Percentiles rank a stretch among this genome's conserved stretches.
Evolutionary conservation across 1,140 invertebrate species (phyloP).

Genomic region (Dufourea novaeangliae): DNA sequence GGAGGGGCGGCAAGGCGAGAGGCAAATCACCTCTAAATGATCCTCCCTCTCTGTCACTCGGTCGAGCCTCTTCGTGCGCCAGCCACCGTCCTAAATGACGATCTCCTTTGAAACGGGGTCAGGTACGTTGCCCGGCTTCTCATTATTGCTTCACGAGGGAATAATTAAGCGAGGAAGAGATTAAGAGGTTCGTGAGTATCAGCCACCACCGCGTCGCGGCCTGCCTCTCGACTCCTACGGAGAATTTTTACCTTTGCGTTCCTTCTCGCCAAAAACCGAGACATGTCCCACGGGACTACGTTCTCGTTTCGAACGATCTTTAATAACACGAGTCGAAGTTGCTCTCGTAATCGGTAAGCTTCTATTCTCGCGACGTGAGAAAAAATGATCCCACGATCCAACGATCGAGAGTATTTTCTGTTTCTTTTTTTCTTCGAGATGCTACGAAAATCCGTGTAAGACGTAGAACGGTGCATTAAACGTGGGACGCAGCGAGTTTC

Average conservation of each 20-base stretch:
- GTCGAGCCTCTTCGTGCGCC: not conserved
- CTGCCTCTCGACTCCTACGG: constrained; percentile 31
- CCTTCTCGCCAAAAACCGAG: constrained; percentile 1
- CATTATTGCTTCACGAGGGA: constrained; percentile 60
- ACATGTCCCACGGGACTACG: not conserved
- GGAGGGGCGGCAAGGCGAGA: constrained; percentile 26
- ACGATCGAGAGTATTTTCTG: not conserved
- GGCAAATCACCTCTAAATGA: constrained; percentile 47
- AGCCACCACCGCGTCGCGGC: constrained; percentile 30
- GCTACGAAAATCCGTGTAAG: not conserved
- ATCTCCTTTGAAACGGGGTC: constrained; percentile 56
- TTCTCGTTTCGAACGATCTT: too few species aligned
- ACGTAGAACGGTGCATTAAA: constrained; percentile 45
- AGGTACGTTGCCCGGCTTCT: constrained; percentile 40
- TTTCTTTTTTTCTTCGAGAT: not conserved
- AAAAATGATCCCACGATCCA: not conserved
- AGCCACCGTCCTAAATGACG: constrained; percentile 37
- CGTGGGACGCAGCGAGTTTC: constrained; percentile 38
- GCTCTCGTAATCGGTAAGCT: too few species aligned
- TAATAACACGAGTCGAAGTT: too few species aligned
- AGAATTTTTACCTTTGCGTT: constrained; percentile 3
- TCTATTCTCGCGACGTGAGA: not conserved
- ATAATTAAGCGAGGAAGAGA: constrained; percentile 59
- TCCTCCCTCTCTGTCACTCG: constrained; percentile 35
- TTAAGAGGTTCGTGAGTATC: constrained; percentile 53